Evolutionary conservation across 2,113 vertebrate genomes (phyloP).

Genomic region (Casuarius casuarius): DNA sequence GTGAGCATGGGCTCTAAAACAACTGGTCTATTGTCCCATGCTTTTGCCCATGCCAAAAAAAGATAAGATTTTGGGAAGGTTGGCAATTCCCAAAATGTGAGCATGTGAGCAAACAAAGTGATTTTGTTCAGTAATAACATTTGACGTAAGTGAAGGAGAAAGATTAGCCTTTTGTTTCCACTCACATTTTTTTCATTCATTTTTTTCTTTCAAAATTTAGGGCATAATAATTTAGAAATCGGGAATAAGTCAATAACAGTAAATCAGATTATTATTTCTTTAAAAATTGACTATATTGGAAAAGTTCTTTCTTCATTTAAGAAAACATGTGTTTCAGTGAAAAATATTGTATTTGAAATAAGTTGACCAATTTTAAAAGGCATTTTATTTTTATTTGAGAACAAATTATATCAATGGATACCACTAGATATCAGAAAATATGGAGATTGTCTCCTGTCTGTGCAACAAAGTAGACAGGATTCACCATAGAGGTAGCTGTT

Average conservation of each 20-base stretch:
- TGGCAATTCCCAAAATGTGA: neutral
- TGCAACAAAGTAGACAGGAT: neutral
- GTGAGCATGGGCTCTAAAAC: neutral
- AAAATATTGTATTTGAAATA: neutral
- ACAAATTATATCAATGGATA: neutral
- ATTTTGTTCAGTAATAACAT: neutral
- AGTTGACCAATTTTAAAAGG: neutral
- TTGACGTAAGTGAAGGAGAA: neutral
- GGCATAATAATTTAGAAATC: neutral
- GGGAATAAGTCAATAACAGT: neutral
- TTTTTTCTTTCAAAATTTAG: neutral
- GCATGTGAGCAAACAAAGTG: neutral
- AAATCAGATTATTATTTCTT: neutral
- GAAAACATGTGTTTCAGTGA: neutral
- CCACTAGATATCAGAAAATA: neutral
- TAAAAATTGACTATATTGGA: neutral
- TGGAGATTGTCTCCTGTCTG: neutral
- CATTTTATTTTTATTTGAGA: neutral
- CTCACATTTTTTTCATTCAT: fast-evolving
- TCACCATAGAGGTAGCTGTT: fast-evolving
- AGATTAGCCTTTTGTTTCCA: neutral
- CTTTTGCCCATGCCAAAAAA: neutral
- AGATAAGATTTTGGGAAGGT: neutral
- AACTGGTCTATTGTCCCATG: neutral
- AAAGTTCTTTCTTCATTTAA: neutral